Base-by-base conservation (phyloP, 2,797 vertebrate genomes). In the Gymnoscopelus microlampas region DNA sequence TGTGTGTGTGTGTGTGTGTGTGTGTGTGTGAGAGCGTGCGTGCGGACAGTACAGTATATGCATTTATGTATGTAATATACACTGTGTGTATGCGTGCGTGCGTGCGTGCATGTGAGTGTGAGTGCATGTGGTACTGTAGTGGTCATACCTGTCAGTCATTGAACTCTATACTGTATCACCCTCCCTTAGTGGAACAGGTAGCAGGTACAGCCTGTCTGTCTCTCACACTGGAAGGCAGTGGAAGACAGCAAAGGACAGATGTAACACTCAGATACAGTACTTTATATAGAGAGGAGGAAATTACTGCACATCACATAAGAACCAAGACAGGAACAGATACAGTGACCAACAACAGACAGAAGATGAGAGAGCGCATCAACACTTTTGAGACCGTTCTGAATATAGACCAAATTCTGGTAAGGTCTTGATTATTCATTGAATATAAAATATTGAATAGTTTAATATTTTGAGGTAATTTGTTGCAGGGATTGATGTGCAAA, bases 401-500 rank as follows among this genome's bases (percentile, higher is more conserved):
- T 72, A 85, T 93, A 62, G 92, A 94, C 83, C 91, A 94, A 44
- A 90, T 92, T 76, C 88, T 91, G 93, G 93, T 94, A 92, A 94
- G 93, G 2, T 63, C 39, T 73, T 50, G 9, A 69, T 14, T 15
- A 23, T 69, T 54, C 4, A 54, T 51, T n/a, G 13, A 13, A 50
- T n/a, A 51, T 44, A 44, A 10, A 44, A 44, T 44, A 44, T 44
- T 44, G 8, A 44, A 44, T 10, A 44, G 39, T 44, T 10, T 10
- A 44, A 44, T 44, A 44, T 9, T 39, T 7, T 8, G 39, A 10
- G 7, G 39, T 10, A 10, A 44, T 44, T 44, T 44, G 39, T 44
- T 7, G 39, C 9, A 8, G 39, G 8, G 39, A 44, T 44, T 10
- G 9, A 44, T 39, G 39, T 39, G 39, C 39, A 39, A 39, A 39